phyloP scores from a whole-genome alignment of 2,888 invertebrate species.

The Sisyra nigra region DNA sequence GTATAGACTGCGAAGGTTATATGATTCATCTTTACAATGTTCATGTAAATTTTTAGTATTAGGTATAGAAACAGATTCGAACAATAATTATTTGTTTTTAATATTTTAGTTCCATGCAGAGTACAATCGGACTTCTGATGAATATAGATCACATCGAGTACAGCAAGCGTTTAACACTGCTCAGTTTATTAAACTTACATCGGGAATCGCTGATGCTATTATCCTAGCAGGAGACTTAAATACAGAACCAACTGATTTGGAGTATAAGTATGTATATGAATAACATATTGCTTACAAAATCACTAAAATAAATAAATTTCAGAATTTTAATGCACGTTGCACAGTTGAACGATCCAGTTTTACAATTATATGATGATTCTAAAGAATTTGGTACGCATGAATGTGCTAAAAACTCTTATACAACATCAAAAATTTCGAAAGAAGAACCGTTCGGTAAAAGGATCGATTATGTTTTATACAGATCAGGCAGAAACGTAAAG shows the following conservation, averaged over 20 bases:
- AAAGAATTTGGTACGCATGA: slow-evolving; percentile 45
- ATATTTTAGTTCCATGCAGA: slow-evolving; percentile 77
- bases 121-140: slow-evolving; percentile 69
- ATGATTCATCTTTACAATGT: slow-evolving; percentile 77
- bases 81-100: neutral
- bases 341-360: slow-evolving; percentile 35
- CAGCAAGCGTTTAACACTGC: slow-evolving; percentile 90
- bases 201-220: slow-evolving; percentile 58
- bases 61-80: no score
- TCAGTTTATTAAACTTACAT: slow-evolving; percentile 81
- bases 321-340: slow-evolving; percentile 40
- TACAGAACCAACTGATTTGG: slow-evolving; percentile 71
- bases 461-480: slow-evolving; percentile 82
- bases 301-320: no score
- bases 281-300: no score
- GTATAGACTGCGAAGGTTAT: slow-evolving; percentile 47
- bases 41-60: slow-evolving; percentile 67
- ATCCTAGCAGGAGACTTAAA: slow-evolving; percentile 93
- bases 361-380: slow-evolving; percentile 18
- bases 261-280: slow-evolving; percentile 38
- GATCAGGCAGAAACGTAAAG: slow-evolving; percentile 22
- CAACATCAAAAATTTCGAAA: slow-evolving; percentile 33
- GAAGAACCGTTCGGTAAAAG: slow-evolving; percentile 59
- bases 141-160: slow-evolving; percentile 83
- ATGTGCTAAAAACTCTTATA: slow-evolving; percentile 69